Evolutionary conservation across 1,140 invertebrate genomes (phyloP), one percentile per base, ranked within the genome.

Genomic region (Drosophila subobscura): DNA sequence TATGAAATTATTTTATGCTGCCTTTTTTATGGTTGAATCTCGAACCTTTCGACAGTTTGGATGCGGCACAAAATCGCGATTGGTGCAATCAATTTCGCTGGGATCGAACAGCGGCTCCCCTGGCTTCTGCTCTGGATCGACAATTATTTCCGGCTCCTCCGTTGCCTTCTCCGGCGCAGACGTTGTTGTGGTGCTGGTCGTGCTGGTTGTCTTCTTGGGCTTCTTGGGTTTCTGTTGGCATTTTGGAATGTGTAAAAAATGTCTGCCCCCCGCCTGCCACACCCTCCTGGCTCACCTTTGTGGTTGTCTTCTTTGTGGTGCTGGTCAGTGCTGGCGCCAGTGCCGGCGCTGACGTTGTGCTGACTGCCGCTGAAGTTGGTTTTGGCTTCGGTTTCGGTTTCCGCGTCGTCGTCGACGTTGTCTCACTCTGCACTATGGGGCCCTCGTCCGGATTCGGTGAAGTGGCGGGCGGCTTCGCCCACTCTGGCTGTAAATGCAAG

Each of bases 381-480:
- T 71, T 71, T 44, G 90, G 89, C 57, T 72, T 77, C 45, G 90
- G 89, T 59, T 90, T 91, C n/a, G 90, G 89, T 53, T 63, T 76
- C 16, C 76, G 77, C 0, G 88, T 91, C 41, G 92, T 92, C 4
- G 92, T 92, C 1, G 55, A 40, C 6, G 60, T 55, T n/a, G 66
- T 42, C 22, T 88, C 80, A 20, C 72, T 29, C 46, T 60, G 58
- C 20, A 89, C 67, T 8, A 81, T 44, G 2, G 77, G 75, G 44
- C 75, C 90, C 75, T 93, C 92, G 27, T 91, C 67, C 42, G 92
- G 75, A 78, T 91, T 91, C 5, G 93, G 79, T 23, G 93, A 91
- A 2, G 95, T 95, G 41, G 94, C 94, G 45, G 94, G 94, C 10
- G 95, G 95, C 61, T 93, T 92, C 12, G 94, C 93, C 95, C 95